Evolutionary conservation across 2,888 invertebrate species (phyloP), one percentile per base, ranked within the genome.

Genomic region (Melieria omissa): DNA sequence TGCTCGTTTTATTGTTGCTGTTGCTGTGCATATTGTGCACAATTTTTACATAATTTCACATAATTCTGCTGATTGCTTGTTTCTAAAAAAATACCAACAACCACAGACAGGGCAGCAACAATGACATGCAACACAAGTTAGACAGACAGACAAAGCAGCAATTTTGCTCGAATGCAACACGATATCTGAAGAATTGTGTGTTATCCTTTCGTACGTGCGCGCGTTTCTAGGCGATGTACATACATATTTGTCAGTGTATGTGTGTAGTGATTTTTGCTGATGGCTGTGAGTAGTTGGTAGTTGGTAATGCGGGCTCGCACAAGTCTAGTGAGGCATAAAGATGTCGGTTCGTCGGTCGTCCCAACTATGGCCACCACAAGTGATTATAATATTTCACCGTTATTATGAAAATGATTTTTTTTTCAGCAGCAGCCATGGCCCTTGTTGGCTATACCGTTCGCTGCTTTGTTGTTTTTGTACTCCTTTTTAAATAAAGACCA

Each of bases 301-400:
- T 29, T 29, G 29, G 61, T 42, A 61, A 12, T 60, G 60, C 68
- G 52, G 68, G 61, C 61, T 29, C 5, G 44, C 44, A 61, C 44
- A 44, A 44, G 61, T 42, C 44, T 16, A 29, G 16, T 57, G 29
- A 57, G 14, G 57, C 5, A 57, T 57, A 57, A 57, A 57, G 16
- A 57, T 57, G 29, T 57, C 57, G 8, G 5, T 52, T 12, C 46
- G 9, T 52, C 41, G 10, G 41, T 63, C 9, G 29, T 41, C 57
- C 10, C 70, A 70, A 70, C 57, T 70, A 58, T 60, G 10, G 9
- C 10, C 41, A 9, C 14, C 49, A 44, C 75, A 76, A 75, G 77
- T 75, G 75, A 76, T 78, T 77, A 77, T 77, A 77, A 80, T 82
- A 81, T 79, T 78, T 80, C 79, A 84, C 84, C 82, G 84, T 84